A percentile compares a stretch with the other conserved stretches of the same genome.
These are phyloP conservation scores for Hyphantria cunea DNA, from an alignment of 1,140 invertebrate species.

Conservation along the genomic window DNA sequence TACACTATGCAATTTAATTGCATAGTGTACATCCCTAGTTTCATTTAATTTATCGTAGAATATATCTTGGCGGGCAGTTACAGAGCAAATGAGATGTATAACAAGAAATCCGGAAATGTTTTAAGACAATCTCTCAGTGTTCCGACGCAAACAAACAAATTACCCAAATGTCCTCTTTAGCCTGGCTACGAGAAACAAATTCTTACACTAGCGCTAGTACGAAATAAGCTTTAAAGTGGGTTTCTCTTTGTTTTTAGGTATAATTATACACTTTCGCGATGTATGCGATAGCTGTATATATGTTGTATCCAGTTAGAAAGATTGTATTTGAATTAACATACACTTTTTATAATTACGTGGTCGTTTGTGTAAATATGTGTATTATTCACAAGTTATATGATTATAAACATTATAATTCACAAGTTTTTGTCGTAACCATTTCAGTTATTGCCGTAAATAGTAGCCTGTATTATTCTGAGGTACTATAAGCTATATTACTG, in stretches of 20 bases:
- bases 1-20: constrained; percentile 17
- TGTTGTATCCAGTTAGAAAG: no score
- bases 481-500: no score
- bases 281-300: neutral
- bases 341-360: no score
- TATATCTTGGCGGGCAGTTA: constrained; percentile 21
- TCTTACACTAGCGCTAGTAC: constrained; percentile 15
- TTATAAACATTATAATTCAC: no score
- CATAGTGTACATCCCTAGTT: constrained; percentile 24
- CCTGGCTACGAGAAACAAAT: constrained; percentile 27
- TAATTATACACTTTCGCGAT: neutral
- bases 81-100: constrained; percentile 42
- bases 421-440: no score
- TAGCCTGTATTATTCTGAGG: no score
- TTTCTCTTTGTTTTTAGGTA: constrained; percentile 12
- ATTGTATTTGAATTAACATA: no score
- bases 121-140: constrained; percentile 36
- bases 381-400: no score
- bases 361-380: no score
- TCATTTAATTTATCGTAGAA: constrained; percentile 14
- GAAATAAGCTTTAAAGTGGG: constrained; percentile 25
- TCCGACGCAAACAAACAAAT: constrained; percentile 40
- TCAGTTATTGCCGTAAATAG: no score
- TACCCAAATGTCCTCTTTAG: constrained; percentile 28
- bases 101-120: constrained; percentile 39